Base-by-base conservation (phyloP, 2,113 vertebrate species). In the Pterocles orientalis region DNA sequence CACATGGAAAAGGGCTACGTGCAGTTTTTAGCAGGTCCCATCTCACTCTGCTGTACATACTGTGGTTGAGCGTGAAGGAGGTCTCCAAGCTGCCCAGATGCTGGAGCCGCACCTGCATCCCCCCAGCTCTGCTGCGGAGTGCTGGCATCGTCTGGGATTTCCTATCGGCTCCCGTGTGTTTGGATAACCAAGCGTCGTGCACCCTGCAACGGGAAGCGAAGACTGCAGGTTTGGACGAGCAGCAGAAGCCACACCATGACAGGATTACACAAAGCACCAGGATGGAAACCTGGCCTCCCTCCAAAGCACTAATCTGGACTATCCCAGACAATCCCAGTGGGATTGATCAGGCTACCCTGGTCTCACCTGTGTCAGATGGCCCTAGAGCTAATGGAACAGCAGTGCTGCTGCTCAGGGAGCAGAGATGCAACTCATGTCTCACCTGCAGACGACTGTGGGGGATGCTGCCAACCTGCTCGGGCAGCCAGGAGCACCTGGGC, bases 141-240 rank as follows among this genome's bases (percentile, higher is more conserved):
- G 97, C 98, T 2, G 99, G 99, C 99, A 99, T 99, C 0, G 99
- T 99, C 98, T 99, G 99, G 7, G 99, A 99, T 95, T 99, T 99
- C 95, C 99, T 97, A 62, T 99, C 98, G 1, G 98, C 80, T 26
- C 98, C 98, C 3, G 98, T 97, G 45, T 99, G 98, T 96, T 99
- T 99, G 11, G 98, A 98, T 25, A 98, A 47, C 97, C 98, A 99
- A 28, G 96, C 97, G 5, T 99, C 99, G 9, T 99, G 99, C 85
- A 97, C 98, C 95, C 99, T 99, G 79, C 53, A 94, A 75, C 21
- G 77, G 65, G 51, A 97, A 60, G 33, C 6, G 11, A 68, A 61
- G 12, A 26, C 34, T 39, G 16, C 0, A 1, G 21, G 41, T 12
- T 45, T 34, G 57, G 84, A 45, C 1, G 2, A 86, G 43, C 39